A percentile compares a stretch with the other conserved stretches of the same genome.
Conservation (phyloP, 2,888 invertebrate species). For the Eristalis arbustorum region DNA sequence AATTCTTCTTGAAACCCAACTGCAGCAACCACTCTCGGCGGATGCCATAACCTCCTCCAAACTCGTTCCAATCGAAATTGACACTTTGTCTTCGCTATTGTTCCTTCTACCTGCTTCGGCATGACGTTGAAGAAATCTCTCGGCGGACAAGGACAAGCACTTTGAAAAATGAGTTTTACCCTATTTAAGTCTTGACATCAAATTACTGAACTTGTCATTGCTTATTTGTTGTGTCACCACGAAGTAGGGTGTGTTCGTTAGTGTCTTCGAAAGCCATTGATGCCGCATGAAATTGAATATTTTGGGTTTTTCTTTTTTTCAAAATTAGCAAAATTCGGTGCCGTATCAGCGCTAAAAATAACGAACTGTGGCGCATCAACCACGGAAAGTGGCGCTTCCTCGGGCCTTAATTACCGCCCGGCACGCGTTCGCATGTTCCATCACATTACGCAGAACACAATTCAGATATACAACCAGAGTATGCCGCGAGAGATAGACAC, state of each 20-base stretch:
- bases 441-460: slow-evolving; percentile 32
- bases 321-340: neutral
- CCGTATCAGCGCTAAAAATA: slow-evolving; percentile 10
- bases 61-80: slow-evolving; percentile 52
- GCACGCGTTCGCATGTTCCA: slow-evolving; percentile 47
- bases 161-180: slow-evolving; percentile 20
- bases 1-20: slow-evolving; percentile 15
- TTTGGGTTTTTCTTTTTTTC: neutral
- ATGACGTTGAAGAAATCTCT: slow-evolving; percentile 26
- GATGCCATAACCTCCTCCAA: slow-evolving; percentile 31
- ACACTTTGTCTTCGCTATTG: slow-evolving; percentile 55
- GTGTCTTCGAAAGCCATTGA: neutral
- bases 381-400: slow-evolving; percentile 29
- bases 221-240: slow-evolving; percentile 10
- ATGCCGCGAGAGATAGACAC: neutral
- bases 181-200: slow-evolving; percentile 42
- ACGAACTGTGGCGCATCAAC: slow-evolving; percentile 1
- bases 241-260: neutral
- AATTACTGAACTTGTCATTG: slow-evolving; percentile 39
- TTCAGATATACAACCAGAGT: slow-evolving; percentile 4
- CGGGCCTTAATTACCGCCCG: slow-evolving; percentile 47
- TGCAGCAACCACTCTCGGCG: slow-evolving; percentile 19
- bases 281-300: neutral
- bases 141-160: slow-evolving; percentile 17
- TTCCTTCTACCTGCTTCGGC: slow-evolving; percentile 11